These are phyloP conservation scores for Alcis repandata DNA, from an alignment of 2,888 invertebrate species.

Conservation along the genomic window DNA sequence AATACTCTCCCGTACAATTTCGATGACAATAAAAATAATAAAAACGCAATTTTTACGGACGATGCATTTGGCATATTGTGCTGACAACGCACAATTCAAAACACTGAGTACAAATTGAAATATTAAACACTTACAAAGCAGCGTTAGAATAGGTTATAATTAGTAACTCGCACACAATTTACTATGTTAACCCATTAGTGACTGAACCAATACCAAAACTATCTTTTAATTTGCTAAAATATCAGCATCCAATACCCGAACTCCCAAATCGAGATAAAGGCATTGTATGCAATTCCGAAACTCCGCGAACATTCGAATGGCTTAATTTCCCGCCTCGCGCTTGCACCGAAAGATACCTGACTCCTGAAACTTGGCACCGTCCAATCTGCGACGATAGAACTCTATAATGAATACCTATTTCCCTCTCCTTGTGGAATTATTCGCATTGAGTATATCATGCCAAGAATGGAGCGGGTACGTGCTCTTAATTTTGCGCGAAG, in stretches of 20 bases:
- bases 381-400: slow-evolving; percentile 34
- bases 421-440: slow-evolving; percentile 25
- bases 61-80: too few relatives aligned
- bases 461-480: slow-evolving; percentile 17
- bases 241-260: slow-evolving; percentile 8
- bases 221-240: background rate
- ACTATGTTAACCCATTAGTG: too few relatives aligned
- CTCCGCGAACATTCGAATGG: slow-evolving; percentile 30
- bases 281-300: slow-evolving; percentile 29
- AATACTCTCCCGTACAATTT: slow-evolving; percentile 1
- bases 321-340: slow-evolving; percentile 35
- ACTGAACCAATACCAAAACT: too few relatives aligned
- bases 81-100: background rate
- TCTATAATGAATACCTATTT: slow-evolving; percentile 38
- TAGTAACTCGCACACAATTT: background rate
- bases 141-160: too few relatives aligned
- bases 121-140: too few relatives aligned
- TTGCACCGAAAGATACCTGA: slow-evolving; percentile 35
- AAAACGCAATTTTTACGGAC: too few relatives aligned
- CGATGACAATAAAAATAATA: too few relatives aligned
- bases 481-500: background rate
- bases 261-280: slow-evolving; percentile 26
- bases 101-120: too few relatives aligned
- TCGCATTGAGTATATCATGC: slow-evolving; percentile 28
- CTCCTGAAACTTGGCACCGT: slow-evolving; percentile 34